Evolutionary conservation across 2,888 invertebrate genomes (phyloP).

Genomic region (Andrena praecox): DNA sequence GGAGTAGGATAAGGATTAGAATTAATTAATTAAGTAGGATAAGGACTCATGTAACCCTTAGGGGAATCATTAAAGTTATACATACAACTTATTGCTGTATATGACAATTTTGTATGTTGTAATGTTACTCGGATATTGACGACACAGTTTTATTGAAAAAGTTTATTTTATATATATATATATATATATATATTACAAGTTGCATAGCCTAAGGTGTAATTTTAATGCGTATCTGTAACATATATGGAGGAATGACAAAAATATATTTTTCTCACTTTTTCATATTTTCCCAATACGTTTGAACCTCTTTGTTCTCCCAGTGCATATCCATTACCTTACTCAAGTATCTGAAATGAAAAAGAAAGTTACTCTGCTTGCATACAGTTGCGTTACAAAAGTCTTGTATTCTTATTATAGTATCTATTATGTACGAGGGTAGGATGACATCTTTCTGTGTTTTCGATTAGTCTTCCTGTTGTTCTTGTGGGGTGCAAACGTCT

Average conservation of each 20-base stretch:
- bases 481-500: background rate
- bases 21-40: too few species aligned
- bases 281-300: slow-evolving; percentile 84
- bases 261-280: slow-evolving; percentile 66
- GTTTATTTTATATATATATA: slow-evolving; percentile 10
- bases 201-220: background rate
- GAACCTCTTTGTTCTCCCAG: slow-evolving; percentile 90
- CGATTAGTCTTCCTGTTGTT: background rate
- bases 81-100: slow-evolving; percentile 3
- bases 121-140: background rate
- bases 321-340: slow-evolving; percentile 84
- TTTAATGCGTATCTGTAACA: slow-evolving; percentile 8
- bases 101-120: slow-evolving; percentile 26
- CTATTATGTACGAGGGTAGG: background rate
- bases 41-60: too few species aligned
- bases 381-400: background rate
- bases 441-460: background rate
- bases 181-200: too few species aligned
- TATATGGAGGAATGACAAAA: slow-evolving; percentile 18
- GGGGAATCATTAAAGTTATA: too few species aligned
- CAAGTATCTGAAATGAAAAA: slow-evolving; percentile 84
- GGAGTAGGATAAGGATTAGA: too few species aligned
- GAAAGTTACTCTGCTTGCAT: background rate
- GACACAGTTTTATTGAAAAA: slow-evolving; percentile 4
- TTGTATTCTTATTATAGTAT: background rate